Base-by-base conservation (phyloP, 2,888 invertebrate species). In the Agonum fuliginosum region DNA sequence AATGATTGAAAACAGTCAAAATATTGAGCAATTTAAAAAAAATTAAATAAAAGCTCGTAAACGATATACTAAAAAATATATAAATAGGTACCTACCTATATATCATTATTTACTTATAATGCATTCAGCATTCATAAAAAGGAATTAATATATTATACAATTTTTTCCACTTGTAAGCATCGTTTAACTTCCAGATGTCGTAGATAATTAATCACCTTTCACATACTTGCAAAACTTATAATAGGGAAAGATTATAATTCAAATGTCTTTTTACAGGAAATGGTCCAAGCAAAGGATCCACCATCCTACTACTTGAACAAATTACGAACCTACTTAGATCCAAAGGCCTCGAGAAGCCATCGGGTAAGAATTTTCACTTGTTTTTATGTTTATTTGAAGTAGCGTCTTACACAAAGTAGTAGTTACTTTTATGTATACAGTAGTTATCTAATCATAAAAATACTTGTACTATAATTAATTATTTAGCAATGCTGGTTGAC, bases 271-370 rank as follows among this genome's bases (percentile, higher is more conserved):
- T 51, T 51, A 2, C 88, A 98, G 94, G 98, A 98, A 91, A 94
- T 95, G 91, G 97, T 98, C 83, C 97, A 97, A 86, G 98, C 97
- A n/a, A 98, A 98, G 88, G 97, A 98, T 88, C 96, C 98, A 67
- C 99, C 99, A 65, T 92, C 96, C 76, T 96, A 97, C 88, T 99
- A 99, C 90, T 91, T 99, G 86, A 95, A 95, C 87, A 98, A 98
- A 88, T 90, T 99, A 83, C 91, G 95, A 83, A 97, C 97, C 4
- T 98, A 98, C 88, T 91, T 99, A 86, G 98, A 98, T 87, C 98
- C 98, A 2, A 97, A 97, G 87, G 97, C 97, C 62, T 97, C 97
- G 58, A 92, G 97, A 84, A 97, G 97, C 89, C 95, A 97, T 87
- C 91, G 97, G 91, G 97, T 97, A 90, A 91, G 94, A 91, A 80